Evolutionary conservation across 2,888 invertebrate genomes (phyloP), one percentile per base, ranked within the genome.

Genomic region (Clivina fossor): DNA sequence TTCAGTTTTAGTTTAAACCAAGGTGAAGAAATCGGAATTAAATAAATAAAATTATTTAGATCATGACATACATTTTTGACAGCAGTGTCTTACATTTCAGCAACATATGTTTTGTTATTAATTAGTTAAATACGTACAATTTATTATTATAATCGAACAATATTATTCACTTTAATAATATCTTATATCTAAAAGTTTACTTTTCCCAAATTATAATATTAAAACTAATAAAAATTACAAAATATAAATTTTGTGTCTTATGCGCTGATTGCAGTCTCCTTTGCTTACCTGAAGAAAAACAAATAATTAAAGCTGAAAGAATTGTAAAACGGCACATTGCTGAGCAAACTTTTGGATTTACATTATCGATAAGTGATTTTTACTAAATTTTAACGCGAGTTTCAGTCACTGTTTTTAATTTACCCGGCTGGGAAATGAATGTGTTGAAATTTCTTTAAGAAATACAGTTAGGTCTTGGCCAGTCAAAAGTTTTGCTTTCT

Each of bases 241-340:
- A n/a, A n/a, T n/a, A n/a, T n/a, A n/a, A n/a, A n/a, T n/a, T n/a
- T 53, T 44, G 37, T 44, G 18, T 37, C 11, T 15, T 44, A 13
- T 37, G 9, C 44, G 44, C 24, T 18, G 16, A 53, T 53, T 35
- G 35, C 43, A 26, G 26, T 53, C 53, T 15, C 51, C 37, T n/a
- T 49, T n/a, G 15, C 55, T 55, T 26, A 55, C 55, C 55, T 55
- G 46, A 37, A 46, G 37, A 54, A 19, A 44, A 37, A 11, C 26
- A 54, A 35, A 22, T 19, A 7, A 54, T 19, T 18, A 54, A 33
- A 44, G 18, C 30, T 38, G 37, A 16, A 35, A 54, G 28, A 35
- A 35, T 30, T 46, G 16, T 33, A 24, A 51, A 19, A 24, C 46
- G 38, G n/a, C 28, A 46, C 54, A 54, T 54, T 44, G 32, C 46